Conservation (phyloP, 1,140 invertebrate species). For the Kradibia gibbosae region DNA sequence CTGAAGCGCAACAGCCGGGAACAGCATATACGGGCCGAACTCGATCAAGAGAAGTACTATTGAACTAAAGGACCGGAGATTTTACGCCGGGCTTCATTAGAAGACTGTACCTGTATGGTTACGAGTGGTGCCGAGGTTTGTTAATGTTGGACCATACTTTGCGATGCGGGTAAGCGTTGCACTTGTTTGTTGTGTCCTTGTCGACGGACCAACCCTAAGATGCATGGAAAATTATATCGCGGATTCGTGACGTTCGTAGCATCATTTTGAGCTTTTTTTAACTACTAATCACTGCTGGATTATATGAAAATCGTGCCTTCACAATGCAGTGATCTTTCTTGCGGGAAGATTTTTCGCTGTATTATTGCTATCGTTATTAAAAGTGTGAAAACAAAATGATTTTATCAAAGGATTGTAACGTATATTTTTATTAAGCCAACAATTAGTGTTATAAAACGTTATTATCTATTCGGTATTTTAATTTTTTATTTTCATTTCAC, state of each 20-base stretch:
- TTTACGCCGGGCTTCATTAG: not conserved
- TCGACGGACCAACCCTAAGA: too few species aligned
- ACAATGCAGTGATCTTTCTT: too few species aligned
- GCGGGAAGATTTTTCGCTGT: not conserved
- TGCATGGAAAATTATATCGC: too few species aligned
- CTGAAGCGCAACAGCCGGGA: slow-evolving; percentile 84
- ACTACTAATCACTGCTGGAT: not conserved
- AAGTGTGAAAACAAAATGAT: not conserved
- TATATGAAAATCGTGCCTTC: not conserved
- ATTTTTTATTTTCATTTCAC: not conserved
- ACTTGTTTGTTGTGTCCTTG: too few species aligned
- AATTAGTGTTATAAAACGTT: too few species aligned
- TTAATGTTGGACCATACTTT: not conserved
- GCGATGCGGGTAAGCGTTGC: not conserved
- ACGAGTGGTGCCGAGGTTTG: too few species aligned
- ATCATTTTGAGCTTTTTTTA: too few species aligned
- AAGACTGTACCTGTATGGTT: too few species aligned
- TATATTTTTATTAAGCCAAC: too few species aligned
- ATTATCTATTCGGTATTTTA: not conserved
- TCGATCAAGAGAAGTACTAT: slow-evolving; percentile 73
- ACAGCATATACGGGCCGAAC: slow-evolving; percentile 68
- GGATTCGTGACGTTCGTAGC: too few species aligned
- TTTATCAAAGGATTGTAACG: too few species aligned
- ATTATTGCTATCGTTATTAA: not conserved
- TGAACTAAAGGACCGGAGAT: not conserved